These are phyloP conservation scores for Charadrius vociferus DNA, from an alignment of 2,113 vertebrate genomes.

Conservation along the genomic window DNA sequence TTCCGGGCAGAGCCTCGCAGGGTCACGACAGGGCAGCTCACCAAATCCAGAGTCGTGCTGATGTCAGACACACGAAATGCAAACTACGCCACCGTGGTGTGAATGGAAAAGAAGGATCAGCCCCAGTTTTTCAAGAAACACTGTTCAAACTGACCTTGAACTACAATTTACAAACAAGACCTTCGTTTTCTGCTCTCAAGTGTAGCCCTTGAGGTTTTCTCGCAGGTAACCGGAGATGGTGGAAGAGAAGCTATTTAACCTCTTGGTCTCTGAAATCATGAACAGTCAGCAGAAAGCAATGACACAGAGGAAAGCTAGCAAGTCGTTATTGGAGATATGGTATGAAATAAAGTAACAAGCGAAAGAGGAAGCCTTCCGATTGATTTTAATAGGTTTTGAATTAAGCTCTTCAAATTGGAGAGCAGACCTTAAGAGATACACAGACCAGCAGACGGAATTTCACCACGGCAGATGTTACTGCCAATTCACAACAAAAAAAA, in stretches of 20 bases:
- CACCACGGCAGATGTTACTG: neutral
- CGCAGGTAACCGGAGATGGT: neutral
- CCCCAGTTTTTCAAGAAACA: neutral
- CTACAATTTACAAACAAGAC: neutral
- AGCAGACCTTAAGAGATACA: neutral
- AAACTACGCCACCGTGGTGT: neutral
- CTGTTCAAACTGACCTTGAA: neutral
- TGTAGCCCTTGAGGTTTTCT: neutral
- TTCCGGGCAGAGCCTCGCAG: neutral
- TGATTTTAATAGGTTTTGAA: slow-evolving; percentile 1
- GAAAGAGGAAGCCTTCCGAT: neutral
- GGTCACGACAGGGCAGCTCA: neutral
- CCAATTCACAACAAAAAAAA: neutral
- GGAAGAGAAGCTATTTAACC: slow-evolving; percentile 4
- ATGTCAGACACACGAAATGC: neutral
- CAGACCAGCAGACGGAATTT: neutral
- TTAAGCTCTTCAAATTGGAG: neutral
- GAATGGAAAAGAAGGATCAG: neutral
- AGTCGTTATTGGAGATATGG: neutral
- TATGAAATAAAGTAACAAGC: neutral
- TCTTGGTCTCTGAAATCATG: neutral
- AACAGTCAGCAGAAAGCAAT: neutral
- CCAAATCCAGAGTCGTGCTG: neutral
- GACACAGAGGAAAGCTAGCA: neutral
- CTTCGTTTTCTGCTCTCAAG: neutral